These are phyloP conservation scores for Malaclemys terrapin DNA, from an alignment of 2,113 vertebrate genomes.

Conservation along the genomic window DNA sequence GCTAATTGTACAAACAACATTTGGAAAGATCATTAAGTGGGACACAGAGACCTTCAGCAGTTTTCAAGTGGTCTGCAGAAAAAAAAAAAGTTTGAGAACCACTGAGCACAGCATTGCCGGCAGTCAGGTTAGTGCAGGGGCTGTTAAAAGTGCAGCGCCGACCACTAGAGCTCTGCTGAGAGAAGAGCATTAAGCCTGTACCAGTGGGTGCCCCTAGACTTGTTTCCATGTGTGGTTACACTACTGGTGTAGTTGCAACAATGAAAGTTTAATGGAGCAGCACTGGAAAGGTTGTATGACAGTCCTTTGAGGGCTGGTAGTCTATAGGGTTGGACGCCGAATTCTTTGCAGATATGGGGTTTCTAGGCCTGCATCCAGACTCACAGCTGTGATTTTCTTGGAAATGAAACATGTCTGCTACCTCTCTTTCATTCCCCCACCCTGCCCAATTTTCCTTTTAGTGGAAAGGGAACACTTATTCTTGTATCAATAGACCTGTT, in stretches of 20 bases:
- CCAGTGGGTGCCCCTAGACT: background rate
- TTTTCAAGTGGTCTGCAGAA: too few species aligned
- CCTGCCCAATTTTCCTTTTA: background rate
- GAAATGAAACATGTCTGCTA: background rate
- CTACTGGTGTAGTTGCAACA: background rate
- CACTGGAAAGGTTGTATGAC: background rate
- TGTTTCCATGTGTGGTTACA: background rate
- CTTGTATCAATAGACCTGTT: background rate
- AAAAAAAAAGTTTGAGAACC: too few species aligned
- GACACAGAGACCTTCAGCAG: too few species aligned
- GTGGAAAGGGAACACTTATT: background rate
- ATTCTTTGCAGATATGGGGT: background rate
- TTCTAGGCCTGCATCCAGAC: background rate
- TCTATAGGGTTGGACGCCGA: background rate
- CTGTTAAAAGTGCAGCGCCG: background rate
- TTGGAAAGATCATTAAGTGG: too few species aligned
- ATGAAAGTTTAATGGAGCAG: background rate
- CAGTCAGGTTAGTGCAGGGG: accelerated
- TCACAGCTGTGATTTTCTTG: background rate
- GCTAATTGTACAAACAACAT: too few species aligned
- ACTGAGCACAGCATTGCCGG: background rate
- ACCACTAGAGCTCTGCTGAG: background rate
- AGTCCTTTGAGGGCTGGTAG: background rate
- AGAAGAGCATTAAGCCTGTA: background rate
- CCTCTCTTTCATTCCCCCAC: background rate